phyloP scores from a whole-genome alignment of 2,113 vertebrate species.

The Notechis scutatus region DNA sequence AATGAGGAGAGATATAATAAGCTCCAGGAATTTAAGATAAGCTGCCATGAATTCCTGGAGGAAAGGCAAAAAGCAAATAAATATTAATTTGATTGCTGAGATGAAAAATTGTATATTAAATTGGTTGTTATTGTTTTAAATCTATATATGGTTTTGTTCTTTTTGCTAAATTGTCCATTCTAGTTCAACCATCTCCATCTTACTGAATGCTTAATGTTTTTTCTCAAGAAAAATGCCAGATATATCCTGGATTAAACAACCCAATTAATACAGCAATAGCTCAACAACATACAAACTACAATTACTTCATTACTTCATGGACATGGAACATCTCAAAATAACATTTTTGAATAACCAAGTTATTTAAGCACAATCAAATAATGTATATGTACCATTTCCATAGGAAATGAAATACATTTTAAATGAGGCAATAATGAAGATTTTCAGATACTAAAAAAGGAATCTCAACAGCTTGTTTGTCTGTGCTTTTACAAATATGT shows the following conservation, averaged over 20 bases:
- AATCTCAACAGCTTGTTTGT: background rate
- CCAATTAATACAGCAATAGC: background rate
- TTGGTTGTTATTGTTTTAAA: background rate
- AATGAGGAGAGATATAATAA: background rate
- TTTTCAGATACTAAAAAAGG: background rate
- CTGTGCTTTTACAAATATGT: slow-evolving; percentile 16
- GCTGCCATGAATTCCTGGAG: background rate
- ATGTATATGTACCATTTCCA: background rate
- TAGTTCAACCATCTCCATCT: background rate
- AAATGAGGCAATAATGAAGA: background rate
- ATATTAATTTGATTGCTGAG: background rate
- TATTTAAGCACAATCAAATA: background rate
- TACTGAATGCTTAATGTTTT: background rate
- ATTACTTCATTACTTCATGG: background rate
- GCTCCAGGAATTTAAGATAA: background rate
- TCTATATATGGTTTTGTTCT: background rate
- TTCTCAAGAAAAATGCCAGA: background rate
- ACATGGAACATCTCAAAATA: background rate
- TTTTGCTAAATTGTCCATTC: background rate
- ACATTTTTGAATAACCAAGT: background rate
- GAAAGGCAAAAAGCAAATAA: background rate
- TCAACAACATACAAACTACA: background rate
- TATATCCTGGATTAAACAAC: background rate
- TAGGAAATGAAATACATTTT: background rate
- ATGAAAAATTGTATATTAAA: background rate